Base-by-base conservation (phyloP, 2,113 vertebrate genomes). In the Plestiodon gilberti region DNA sequence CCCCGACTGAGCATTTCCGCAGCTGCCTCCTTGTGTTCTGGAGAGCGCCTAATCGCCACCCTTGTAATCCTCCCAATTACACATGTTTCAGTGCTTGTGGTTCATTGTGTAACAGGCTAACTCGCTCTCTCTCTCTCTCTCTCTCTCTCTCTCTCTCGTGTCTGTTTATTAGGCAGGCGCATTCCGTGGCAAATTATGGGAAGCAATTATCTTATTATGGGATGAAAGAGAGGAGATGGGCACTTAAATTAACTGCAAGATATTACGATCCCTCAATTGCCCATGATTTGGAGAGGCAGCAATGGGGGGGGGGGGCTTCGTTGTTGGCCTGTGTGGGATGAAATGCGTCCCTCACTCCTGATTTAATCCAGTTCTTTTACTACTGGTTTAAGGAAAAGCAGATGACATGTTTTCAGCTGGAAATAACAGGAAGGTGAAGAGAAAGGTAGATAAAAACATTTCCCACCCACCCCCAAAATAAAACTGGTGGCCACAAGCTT, bases 161-260 rank as follows among this genome's bases (percentile, higher is more conserved):
- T 90, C 59, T 65, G 62, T 92, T 87, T 65, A 88, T 92, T 93
- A 93, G 92, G 88, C 92, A 93, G 90, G 88, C 92, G 84, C 0
- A 48, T 92, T 93, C 90, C 30, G 35, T 89, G 87, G 92, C 90
- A 90, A 94, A 94, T 92, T 91, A 92, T 88, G 86, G 67, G 93
- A 90, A 89, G 88, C 94, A 93, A 95, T 95, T 95, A 90, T 89
- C 83, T 92, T 89, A 94, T 94, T 94, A 88, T 81, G 81, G 89
- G 69, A 82, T 83, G 92, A 95, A 93, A 93, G 91, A 93, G 92
- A 93, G 91, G 91, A 95, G 93, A 93, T 76, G 81, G 11, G 91
- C 89, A 61, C 91, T 83, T 76, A 92, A 95, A 95, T 95, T 86
- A 95, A 93, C 87, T 88, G 84, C 81, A 93, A 93, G 93, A 78